phyloP scores from a whole-genome alignment of 2,888 invertebrate species.

The Campaea margaritaria region DNA sequence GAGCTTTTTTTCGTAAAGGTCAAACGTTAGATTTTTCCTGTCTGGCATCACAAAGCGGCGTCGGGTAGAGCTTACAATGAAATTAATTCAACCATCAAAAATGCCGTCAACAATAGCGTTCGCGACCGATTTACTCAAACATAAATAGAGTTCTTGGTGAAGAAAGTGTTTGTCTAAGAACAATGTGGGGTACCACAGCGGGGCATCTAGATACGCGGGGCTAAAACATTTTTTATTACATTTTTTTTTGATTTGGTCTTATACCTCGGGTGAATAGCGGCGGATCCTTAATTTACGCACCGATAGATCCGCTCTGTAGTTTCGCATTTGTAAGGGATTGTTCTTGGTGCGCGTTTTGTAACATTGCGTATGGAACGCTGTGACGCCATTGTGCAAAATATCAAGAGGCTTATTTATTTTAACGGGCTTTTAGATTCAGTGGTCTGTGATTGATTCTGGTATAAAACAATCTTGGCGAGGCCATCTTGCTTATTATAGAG shows the following conservation, averaged over 20 bases:
- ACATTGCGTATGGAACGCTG: constrained; percentile 64
- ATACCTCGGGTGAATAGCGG: constrained; percentile 72
- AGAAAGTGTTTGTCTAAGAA: constrained; percentile 84
- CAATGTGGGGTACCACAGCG: constrained; percentile 80
- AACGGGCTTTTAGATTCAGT: constrained; percentile 37
- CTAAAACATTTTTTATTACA: constrained; percentile 69
- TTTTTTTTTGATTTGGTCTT: constrained; percentile 75
- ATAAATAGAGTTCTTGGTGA: constrained; percentile 72
- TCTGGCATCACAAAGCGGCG: constrained; percentile 46
- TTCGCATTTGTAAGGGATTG: constrained; percentile 76
- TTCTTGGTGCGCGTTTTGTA: constrained; percentile 74
- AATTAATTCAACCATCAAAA: constrained; percentile 77
- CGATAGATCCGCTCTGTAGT: constrained; percentile 78
- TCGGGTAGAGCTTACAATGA: constrained; percentile 59
- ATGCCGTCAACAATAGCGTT: constrained; percentile 63
- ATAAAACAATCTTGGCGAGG: constrained; percentile 21
- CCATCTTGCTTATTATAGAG: background rate
- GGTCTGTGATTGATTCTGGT: constrained; percentile 32
- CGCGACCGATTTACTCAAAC: constrained; percentile 71
- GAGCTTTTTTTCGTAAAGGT: constrained; percentile 50
- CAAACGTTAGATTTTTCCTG: constrained; percentile 43
- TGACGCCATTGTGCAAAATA: constrained; percentile 58
- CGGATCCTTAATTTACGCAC: constrained; percentile 83
- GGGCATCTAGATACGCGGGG: constrained; percentile 79
- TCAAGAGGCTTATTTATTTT: constrained; percentile 50